phyloP scores from a whole-genome alignment of 2,797 vertebrate genomes.

The Amazona finschi region DNA sequence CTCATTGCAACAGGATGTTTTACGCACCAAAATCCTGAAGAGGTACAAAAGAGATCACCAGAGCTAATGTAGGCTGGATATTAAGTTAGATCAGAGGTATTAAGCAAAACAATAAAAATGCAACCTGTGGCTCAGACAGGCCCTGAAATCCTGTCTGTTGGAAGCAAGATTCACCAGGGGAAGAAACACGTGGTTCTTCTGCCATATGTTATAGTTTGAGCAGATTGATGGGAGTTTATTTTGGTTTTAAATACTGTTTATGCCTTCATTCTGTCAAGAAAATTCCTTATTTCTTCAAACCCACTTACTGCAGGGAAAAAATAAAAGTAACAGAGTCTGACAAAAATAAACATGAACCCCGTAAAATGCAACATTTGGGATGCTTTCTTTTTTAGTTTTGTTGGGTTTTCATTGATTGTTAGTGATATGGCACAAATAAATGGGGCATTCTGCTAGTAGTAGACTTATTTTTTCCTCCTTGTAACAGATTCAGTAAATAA shows the following conservation, averaged over 20 bases:
- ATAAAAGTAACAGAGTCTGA: not conserved
- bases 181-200: not conserved
- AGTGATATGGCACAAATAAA: not conserved
- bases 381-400: not conserved
- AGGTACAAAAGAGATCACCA: not conserved
- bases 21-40: not conserved
- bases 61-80: not conserved
- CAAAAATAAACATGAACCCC: not conserved
- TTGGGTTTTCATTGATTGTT: not conserved
- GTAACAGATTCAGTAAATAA: not conserved
- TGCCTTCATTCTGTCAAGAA: not conserved
- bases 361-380: not conserved
- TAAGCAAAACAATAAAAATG: not conserved
- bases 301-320: not conserved
- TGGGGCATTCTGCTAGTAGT: not conserved
- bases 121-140: not conserved
- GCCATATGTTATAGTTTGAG: not conserved
- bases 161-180: not conserved
- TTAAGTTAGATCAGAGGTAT: not conserved
- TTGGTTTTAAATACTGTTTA: not conserved
- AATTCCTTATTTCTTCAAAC: not conserved
- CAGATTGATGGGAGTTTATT: not conserved
- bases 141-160: not conserved
- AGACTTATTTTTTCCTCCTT: not conserved
- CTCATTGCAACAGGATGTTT: not conserved